Base-by-base conservation (phyloP, 2,888 invertebrate species). In the Aelia acuminata region DNA sequence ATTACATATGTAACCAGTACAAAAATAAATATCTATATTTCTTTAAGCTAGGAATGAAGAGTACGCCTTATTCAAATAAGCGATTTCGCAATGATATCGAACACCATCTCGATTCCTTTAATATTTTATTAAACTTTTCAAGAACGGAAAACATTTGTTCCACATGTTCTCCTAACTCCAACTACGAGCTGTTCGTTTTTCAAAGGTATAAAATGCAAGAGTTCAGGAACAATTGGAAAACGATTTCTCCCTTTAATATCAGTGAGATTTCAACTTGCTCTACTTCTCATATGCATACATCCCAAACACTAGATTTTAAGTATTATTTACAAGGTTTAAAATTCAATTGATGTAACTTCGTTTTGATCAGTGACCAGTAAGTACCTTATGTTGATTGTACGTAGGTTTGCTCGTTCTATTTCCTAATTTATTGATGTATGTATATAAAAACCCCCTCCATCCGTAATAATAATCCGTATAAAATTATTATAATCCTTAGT, bases 111-210 rank as follows among this genome's bases (percentile, higher is more conserved):
- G 31, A 18, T 35, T 70, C 5, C 18, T 4, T 18, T 31, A 7
- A 70, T 10, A 35, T 70, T 70, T 70, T 70, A 70, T 70, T 70
- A 70, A 31, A 35, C 35, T 57, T 57, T 57, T 57, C 26, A 57
- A 35, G 26, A 57, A 3, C 26, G 15, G 57, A 70, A 70, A 57
- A 57, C 26, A 11, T 26, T 57, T 2, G 57, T 8, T n/a, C 22
- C 57, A 70, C 8, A 2, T 20, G 18, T 35, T 70, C 35, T 70
- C 18, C n/a, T 31, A 15, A 15, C 31, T 31, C 10, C 7, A 15
- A 35, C 31, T 70, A 20, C 35, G 8, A 11, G 0, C 11, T 31
- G 18, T 31, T 70, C 20, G 15, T 31, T 70, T 20, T 70, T 70
- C 31, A 1, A 18, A 18, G 18, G 35, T 35, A 70, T 70, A 70